Base-by-base conservation (phyloP, 2,113 vertebrate genomes). In the Toxotes chatareus region DNA sequence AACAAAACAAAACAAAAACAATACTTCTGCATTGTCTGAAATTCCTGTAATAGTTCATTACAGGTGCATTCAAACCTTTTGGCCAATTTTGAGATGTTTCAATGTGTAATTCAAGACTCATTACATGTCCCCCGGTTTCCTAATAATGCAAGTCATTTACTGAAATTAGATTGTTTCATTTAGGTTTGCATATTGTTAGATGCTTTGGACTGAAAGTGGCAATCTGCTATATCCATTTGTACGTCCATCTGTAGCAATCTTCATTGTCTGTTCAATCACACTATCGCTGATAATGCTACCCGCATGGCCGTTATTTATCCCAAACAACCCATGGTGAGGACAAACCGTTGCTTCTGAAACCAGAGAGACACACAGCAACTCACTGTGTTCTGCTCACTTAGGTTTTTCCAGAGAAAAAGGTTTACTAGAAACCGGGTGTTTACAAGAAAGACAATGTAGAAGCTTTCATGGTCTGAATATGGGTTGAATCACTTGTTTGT, bases 171-270 rank as follows among this genome's bases (percentile, higher is more conserved):
- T 42, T 21, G 69, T 49, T 76, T 84, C 59, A 73, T 79, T 84
- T 65, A 47, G 63, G 32, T 66, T 60, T 31, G 31, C 75, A 86
- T 82, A 82, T 77, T 82, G 73, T 76, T 55, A n/a, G 79, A 73
- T 49, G 53, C 51, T 75, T 32, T 67, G 68, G 53, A 70, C 27
- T 76, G 75, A 77, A 82, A 79, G 64, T 47, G 31, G 36, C 85
- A 84, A 80, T 91, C 80, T 84, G 81, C 57, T 61, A 9, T 34
- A 56, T 38, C 53, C 64, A 82, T 84, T 86, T 83, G 76, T 40
- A 32, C 16, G 23, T 79, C 69, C 84, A 86, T 90, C 83, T 86
- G 71, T 44, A 69, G 72, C 60, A n/a, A 80, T 68, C 66, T 61
- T 32, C 51, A 79, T 76, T 66, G 49, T 77, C 64, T 69, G 68